Base-by-base conservation (phyloP, 1,140 invertebrate genomes). In the Brachionus plicatilis region DNA sequence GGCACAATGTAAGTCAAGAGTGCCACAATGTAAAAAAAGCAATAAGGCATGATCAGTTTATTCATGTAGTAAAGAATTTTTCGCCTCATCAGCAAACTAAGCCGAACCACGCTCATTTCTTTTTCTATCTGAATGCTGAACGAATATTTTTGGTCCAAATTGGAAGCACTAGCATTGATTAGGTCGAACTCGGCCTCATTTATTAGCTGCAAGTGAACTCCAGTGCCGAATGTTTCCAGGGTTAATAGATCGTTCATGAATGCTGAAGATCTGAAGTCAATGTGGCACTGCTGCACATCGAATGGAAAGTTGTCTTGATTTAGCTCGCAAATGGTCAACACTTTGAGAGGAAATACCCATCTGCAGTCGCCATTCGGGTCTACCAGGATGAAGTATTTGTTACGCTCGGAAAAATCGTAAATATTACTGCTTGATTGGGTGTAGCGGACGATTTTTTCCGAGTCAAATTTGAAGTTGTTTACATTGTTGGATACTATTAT, bases 281-380 rank as follows among this genome's bases (percentile, higher is more conserved):
- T 82, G 53, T 45, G 37, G 45, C 79, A 82, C 3, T 82, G 14
- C 53, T 82, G 79, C 8, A 27, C 9, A 68, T 82, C 79, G 43
- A 82, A 82, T 27, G 79, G 79, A 82, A 65, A 82, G 27, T 68
- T 17, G 11, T 82, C 53, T 47, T 65, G 79, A 43, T 82, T 68
- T 27, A 82, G 27, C 20, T 65, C 65, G 41, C 79, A 82, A 6
- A 60, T 43, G n/a, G 79, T 65, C 17, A 82, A 20, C 2, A 68
- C n/a, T 82, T 82, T 82, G 17, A 82, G 12, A 14, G 79, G 79
- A 65, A 82, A 82, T 14, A 65, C 41, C 79, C 79, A 82, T 24
- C 53, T 33, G 60, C 79, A 82, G 66, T 60, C 65, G 14, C 79
- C 79, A 65, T 82, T 82, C 12, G 79, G 12, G 7, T 47, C 41